Evolutionary conservation across 2,888 invertebrate genomes (phyloP), one percentile per base, ranked within the genome.

Genomic region (Drosophila birchii): DNA sequence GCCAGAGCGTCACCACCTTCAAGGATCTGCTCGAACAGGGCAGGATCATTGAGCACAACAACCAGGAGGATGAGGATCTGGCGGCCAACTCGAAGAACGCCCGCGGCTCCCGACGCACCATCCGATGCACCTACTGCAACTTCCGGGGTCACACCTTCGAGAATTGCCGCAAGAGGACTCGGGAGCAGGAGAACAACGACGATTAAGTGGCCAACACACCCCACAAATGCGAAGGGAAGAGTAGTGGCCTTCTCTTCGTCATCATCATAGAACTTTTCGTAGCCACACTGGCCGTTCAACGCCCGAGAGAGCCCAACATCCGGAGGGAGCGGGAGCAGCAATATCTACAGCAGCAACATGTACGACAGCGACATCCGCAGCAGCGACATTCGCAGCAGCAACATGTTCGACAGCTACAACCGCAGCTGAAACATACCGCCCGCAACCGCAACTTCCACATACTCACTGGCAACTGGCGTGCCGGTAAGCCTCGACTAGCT

Each of bases 81-180:
- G 32, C 54, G 0, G 43, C 61, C 16, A 61, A 69, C 2, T 1
- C 47, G 8, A 84, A 81, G 23, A 80, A 82, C n/a, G n/a, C 66
- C 5, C 78, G 79, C 36, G 85, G 89, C 8, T 61, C 76, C 9
- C 79, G 77, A 1, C 77, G 80, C 16, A 78, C 45, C 20, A 89
- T 87, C 20, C 88, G 91, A 49, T 91, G 91, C 70, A 90, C 89
- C n/a, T 80, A 84, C 64, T 92, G 91, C 80, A 90, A 90, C 69
- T 91, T 80, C 82, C 86, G 91, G 7, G 92, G 91, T 7, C 91
- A 91, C 64, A 91, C 87, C 6, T 67, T 57, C 57, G 88, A 88
- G 18, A 67, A 80, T 55, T 92, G 92, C 55, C 91, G 92, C 61
- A 91, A 91, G 68, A 87, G 90, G 0, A 78, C 47, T 5, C 47